phyloP scores from a whole-genome alignment of 2,113 vertebrate species.

The Chlorodrepanis virens region DNA sequence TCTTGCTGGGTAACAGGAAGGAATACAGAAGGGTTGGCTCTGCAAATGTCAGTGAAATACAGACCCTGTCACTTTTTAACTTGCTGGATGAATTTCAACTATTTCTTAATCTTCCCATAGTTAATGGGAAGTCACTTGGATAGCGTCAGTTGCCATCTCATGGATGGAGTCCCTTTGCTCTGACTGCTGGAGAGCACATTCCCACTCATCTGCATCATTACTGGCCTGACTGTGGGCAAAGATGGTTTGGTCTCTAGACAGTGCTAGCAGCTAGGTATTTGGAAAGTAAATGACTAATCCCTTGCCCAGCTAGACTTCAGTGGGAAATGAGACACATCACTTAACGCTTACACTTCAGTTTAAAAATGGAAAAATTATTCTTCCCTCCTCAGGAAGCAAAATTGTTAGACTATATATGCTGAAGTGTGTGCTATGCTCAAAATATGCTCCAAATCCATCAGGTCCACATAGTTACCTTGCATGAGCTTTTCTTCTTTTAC shows the following conservation, averaged over 20 bases:
- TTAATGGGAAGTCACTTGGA: not conserved
- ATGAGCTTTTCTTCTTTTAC: not conserved
- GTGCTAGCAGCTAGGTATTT: not conserved
- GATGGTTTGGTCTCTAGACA: not conserved
- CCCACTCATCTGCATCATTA: not conserved
- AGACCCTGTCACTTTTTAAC: not conserved
- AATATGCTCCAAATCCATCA: not conserved
- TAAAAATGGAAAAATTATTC: not conserved
- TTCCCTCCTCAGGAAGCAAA: not conserved
- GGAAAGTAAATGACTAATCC: conserved; percentile 4
- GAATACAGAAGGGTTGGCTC: not conserved
- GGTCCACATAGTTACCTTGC: not conserved
- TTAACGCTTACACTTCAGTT: not conserved
- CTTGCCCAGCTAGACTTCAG: not conserved
- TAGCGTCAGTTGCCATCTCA: not conserved
- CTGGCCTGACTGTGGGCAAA: not conserved
- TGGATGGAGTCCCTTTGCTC: not conserved
- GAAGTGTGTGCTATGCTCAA: not conserved
- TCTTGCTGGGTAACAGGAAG: not conserved
- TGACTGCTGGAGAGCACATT: not conserved
- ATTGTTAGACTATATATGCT: not conserved
- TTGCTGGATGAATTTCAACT: not conserved
- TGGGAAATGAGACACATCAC: not conserved
- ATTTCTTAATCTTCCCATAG: conserved; percentile 9
- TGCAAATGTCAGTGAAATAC: not conserved